Evolutionary conservation across 2,888 invertebrate genomes (phyloP), one percentile per base, ranked within the genome.

Genomic region (Polietes domitor): DNA sequence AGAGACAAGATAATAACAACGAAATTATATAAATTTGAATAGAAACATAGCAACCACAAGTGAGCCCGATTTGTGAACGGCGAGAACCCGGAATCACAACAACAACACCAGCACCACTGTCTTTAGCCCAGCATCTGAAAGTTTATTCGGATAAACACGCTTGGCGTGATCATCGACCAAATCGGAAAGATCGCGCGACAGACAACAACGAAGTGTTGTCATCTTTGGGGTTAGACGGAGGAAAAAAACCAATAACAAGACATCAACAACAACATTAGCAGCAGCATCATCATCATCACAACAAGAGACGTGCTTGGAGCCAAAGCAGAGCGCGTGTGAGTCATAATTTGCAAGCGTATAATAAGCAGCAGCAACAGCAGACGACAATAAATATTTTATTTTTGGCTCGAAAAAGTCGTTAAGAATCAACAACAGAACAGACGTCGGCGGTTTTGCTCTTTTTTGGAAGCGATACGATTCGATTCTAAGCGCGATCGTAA

Each of bases 361-460:
- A 61, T 28, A 61, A 28, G 26, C 68, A 24, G 43, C 15, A 41
- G 43, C 68, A 68, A 61, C 28, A 28, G 6, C 61, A 12, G 2
- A 28, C 37, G 37, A 68, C 19, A 43, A 24, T 24, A 68, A 68
- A 9, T 68, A 41, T 15, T 68, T 68, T 68, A 24, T 43, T 24
- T 68, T 68, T 68, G 68, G 68, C 65, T 65, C 65, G 41, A 68
- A 21, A 68, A 43, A 68, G 26, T 41, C 24, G 43, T 68, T 68
- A 43, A 43, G 43, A 68, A 41, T 6, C 2, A 41, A 6, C 21
- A 12, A n/a, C 17, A 65, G 37, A 28, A 63, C 3, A 65, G 32
- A 65, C 37, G 65, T 21, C 19, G 4, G 37, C 19, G 43, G 47
- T n/a, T 32, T n/a, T 47, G 47, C n/a, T 47, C 12, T 47, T n/a